Evolutionary conservation across 2,113 vertebrate species (phyloP).

Genomic region (Laticauda colubrina): DNA sequence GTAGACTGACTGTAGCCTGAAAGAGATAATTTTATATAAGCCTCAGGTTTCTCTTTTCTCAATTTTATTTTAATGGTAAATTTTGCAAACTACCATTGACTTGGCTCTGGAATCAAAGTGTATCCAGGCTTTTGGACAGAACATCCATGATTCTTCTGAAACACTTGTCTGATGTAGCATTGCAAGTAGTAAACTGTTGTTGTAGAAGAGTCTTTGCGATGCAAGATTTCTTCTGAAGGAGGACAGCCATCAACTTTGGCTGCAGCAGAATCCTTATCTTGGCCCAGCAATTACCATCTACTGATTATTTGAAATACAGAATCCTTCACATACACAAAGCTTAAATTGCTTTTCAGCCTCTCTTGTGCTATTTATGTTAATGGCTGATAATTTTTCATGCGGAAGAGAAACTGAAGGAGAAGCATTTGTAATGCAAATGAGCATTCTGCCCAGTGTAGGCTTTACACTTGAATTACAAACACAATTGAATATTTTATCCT

Average conservation of each 20-base stretch:
- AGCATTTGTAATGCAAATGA: conserved; percentile 18
- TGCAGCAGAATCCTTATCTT: background rate
- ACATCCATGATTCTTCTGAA: background rate
- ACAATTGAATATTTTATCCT: conserved; percentile 13
- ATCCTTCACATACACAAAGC: background rate
- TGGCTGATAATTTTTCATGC: conserved; percentile 11
- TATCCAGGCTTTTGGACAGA: background rate
- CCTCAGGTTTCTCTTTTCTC: background rate
- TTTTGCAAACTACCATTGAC: background rate
- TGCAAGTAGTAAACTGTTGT: background rate
- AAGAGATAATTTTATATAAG: background rate
- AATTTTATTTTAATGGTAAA: background rate
- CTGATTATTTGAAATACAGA: background rate
- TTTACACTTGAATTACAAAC: conserved; percentile 9
- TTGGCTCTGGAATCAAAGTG: background rate
- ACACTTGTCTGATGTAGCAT: background rate
- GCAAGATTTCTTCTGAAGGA: background rate
- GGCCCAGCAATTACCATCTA: background rate
- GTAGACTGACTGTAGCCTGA: too few relatives aligned
- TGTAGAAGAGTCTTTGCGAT: background rate
- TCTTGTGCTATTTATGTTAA: conserved; percentile 17
- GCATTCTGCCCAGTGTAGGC: background rate
- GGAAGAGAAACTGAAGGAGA: background rate
- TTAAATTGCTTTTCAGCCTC: conserved; percentile 2
- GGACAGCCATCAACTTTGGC: background rate